Conservation (phyloP, 1,140 invertebrate species). For the Acromyrmex charruanus region DNA sequence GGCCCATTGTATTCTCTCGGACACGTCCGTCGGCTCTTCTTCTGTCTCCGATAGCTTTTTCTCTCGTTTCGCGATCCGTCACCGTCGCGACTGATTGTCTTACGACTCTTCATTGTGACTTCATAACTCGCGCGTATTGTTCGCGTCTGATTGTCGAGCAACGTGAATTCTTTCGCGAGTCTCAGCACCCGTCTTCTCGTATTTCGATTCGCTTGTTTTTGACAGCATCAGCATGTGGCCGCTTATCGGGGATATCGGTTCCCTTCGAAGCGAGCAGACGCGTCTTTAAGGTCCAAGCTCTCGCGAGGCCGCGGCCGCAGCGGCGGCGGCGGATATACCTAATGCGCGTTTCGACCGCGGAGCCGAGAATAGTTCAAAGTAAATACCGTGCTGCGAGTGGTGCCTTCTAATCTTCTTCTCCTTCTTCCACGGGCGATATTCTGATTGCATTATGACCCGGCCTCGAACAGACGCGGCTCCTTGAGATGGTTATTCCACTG, state of each 20-base stretch:
- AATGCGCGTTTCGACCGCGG: constrained; percentile 73
- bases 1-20: constrained; percentile 77
- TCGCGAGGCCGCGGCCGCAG: constrained; percentile 20
- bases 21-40: constrained; percentile 66
- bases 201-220: not conserved
- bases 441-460: constrained; percentile 73
- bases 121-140: constrained; percentile 28
- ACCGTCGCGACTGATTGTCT: constrained; percentile 42
- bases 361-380: constrained; percentile 78
- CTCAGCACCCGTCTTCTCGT: not conserved
- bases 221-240: not conserved
- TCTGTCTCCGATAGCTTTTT: constrained; percentile 67
- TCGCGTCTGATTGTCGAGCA: constrained; percentile 16
- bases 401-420: constrained; percentile 75
- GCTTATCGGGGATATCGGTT: constrained; percentile 69
- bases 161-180: not conserved
- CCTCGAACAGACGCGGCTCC: constrained; percentile 66
- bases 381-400: constrained; percentile 74
- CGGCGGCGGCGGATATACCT: constrained; percentile 58
- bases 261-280: constrained; percentile 55
- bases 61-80: constrained; percentile 66
- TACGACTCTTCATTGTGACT: constrained; percentile 17
- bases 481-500: constrained; percentile 65
- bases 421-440: constrained; percentile 71
- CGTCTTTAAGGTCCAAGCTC: constrained; percentile 23